Evolutionary conservation across 2,113 vertebrate genomes (phyloP), one percentile per base, ranked within the genome.

Genomic region (Barbus barbus): DNA sequence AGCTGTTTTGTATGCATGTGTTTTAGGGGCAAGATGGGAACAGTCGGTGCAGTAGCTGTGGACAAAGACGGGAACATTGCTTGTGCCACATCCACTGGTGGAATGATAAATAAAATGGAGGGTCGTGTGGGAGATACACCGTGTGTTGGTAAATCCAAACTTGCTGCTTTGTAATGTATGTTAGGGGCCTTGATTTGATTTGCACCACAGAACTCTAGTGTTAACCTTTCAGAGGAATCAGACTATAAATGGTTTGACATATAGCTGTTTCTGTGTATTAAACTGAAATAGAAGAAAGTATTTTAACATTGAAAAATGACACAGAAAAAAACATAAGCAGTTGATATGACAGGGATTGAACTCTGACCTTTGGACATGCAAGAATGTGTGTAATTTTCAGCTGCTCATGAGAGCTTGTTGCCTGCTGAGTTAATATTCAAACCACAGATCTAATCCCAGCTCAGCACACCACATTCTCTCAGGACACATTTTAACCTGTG

Each of bases 41-140:
- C 94, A 11, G 94, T 98, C 0, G 95, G 95, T 72, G 95, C 95
- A 41, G 94, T 97, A 89, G 93, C 94, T 5, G 87, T 96, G 24
- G 96, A 96, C 84, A 83, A 76, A n/a, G 90, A 94, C 83, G 94
- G 95, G 75, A 96, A 95, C 31, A 60, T 95, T 14, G 95, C 94
- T 89, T 95, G 94, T 90, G 95, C 94, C 31, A 95, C 95, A 83
- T 96, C 95, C 79, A 95, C 95, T 0, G 94, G 95, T 80, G 95
- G 96, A 90, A 92, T 96, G n/a, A 88, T 94, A 31, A 96, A 96
- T 90, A 95, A 97, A 93, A 94, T 96, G 91, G 88, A 95, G 82
- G 96, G 95, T 74, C 95, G 96, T 20, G 94, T 95, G 87, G 95
- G 97, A 67, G 96, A 96, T 90, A 95, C 94, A n/a, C 88, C 95